Base-by-base conservation (phyloP, 2,888 invertebrate species). In the Arctia plantaginis region DNA sequence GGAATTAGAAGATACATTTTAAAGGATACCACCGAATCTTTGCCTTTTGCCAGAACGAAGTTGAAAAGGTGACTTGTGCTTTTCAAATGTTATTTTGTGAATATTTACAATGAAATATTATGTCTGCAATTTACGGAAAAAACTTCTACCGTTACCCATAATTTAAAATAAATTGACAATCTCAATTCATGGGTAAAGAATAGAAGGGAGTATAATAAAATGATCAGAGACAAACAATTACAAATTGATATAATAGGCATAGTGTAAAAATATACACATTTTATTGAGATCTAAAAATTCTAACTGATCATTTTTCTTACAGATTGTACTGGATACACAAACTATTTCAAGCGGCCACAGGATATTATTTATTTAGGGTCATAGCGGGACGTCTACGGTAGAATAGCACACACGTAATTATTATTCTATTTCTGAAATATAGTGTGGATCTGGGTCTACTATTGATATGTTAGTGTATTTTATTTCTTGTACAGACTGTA, bases 1-100 rank as follows among this genome's bases (percentile, higher is more conserved):
- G 99, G 99, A 0, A 98, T 99, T 66, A 96, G 99, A 75, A 97
- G 97, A 80, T 99, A 97, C 85, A 96, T 98, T n/a, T 91, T 98
- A 30, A 98, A 98, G 85, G 98, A 99, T 84, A 96, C 96, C 30
- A 92, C 97, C 0, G 96, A 97, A 15, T 97, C 97, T 15, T 87
- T 98, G 78, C 96, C 96, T 0, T 93, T 93, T 20, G 98, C 98
- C 0, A 96, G 97, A 84, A 96, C 93, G 73, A 97, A 97, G 90
- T 91, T 98, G 69, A 96, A 96, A 85, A 97, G 97, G 98, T 97
- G 88, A 89, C 1, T 55, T 23, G 89, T 69, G 0, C 7, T 59
- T 30, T 33, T 73, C 7, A 30, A 39, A 64, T 55, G 3, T 66
- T 12, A 30, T 64, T 30, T 47, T 20, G 23, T n/a, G n/a, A 23